Evolutionary conservation across 2,113 vertebrate genomes (phyloP).

Genomic region (Lepidothrix coronata): DNA sequence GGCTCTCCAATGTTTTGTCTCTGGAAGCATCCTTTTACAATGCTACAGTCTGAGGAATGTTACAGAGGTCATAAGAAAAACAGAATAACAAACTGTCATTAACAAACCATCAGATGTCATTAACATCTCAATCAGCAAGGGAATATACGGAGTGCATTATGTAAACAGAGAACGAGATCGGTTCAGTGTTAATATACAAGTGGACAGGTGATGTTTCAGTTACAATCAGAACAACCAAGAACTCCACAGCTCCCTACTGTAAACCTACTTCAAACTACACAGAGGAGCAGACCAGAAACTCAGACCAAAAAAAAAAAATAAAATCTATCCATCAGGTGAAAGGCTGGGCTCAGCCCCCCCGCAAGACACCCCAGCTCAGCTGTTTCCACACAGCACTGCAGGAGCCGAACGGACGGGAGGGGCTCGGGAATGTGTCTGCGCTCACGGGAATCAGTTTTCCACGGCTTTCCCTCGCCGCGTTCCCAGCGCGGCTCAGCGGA

Average conservation of each 20-base stretch:
- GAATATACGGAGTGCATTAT: background rate
- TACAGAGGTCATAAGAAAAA: background rate
- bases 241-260: background rate
- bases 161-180: background rate
- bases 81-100: background rate
- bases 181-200: background rate
- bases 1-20: conserved; percentile 7
- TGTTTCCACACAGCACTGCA: background rate
- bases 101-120: background rate
- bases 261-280: background rate
- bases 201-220: background rate
- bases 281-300: background rate
- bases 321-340: background rate
- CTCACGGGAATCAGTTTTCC: background rate
- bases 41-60: conserved; percentile 60
- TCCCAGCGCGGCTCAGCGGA: background rate
- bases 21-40: conserved; percentile 32
- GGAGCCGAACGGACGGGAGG: accelerated
- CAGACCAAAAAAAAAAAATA: background rate
- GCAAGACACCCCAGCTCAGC: background rate
- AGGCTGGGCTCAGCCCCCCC: background rate
- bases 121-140: background rate
- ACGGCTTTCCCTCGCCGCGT: accelerated
- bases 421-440: background rate
- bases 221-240: background rate